Conservation (phyloP, 2,888 invertebrate genomes). For the Epirrita christyi region DNA sequence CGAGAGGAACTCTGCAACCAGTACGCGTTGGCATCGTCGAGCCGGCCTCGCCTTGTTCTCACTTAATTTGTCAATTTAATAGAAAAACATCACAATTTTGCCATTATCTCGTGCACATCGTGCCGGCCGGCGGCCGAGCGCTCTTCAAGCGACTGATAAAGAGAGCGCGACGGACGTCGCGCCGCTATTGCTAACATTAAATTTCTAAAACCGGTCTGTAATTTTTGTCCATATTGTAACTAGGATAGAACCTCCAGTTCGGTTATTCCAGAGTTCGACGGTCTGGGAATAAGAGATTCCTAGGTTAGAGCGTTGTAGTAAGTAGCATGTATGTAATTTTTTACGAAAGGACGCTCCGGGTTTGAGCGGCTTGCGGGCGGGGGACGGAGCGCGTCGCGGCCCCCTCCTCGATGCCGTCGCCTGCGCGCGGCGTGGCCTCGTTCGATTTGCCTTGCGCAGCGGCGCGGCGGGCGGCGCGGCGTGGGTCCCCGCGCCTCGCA, state of each 20-base stretch:
- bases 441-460: conserved; percentile 74
- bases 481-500: conserved; percentile 56
- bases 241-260: conserved; percentile 73
- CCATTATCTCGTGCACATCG: conserved; percentile 75
- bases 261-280: conserved; percentile 75
- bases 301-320: conserved; percentile 81
- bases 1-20: conserved; percentile 40
- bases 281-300: conserved; percentile 80
- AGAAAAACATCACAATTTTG: conserved; percentile 84
- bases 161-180: conserved; percentile 72
- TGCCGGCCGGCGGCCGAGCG: conserved; percentile 45
- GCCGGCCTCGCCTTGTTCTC: conserved; percentile 29
- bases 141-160: conserved; percentile 73
- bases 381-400: conserved; percentile 51
- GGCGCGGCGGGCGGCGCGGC: conserved; percentile 39
- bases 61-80: conserved; percentile 51
- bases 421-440: conserved; percentile 73
- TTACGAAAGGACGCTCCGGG: conserved; percentile 69
- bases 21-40: conserved; percentile 39
- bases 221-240: conserved; percentile 79
- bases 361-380: conserved; percentile 47
- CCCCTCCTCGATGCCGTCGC: conserved; percentile 39
- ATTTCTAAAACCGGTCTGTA: conserved; percentile 68
- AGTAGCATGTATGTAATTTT: conserved; percentile 77
- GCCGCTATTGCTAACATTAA: conserved; percentile 63